Percentiles rank a stretch among this genome's conserved stretches.
Conservation (phyloP, 92 coral and sea anemone species). For the Zoanthus sociatus region DNA sequence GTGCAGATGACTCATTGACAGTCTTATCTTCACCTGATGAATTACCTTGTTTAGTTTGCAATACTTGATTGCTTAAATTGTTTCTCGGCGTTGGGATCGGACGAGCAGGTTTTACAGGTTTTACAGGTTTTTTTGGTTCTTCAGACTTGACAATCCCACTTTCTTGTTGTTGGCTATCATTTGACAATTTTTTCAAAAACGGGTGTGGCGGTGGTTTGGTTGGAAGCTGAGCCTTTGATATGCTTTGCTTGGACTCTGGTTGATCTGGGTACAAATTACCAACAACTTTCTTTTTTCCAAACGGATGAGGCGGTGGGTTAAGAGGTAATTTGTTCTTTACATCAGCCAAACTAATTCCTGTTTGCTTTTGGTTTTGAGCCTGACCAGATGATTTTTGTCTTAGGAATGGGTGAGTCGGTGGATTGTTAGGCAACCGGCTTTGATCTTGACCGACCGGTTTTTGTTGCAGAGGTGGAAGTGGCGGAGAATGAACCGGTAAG, state of each 20-base stretch:
- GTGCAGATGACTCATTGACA: background rate
- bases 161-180: background rate
- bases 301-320: constrained; percentile 15
- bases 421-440: constrained; percentile 8
- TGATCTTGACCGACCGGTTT: background rate
- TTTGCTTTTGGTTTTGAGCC: background rate
- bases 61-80: constrained; percentile 2
- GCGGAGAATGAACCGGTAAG: background rate
- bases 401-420: constrained; percentile 28
- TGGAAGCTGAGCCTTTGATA: constrained; percentile 7
- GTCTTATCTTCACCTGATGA: background rate
- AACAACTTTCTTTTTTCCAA: constrained; percentile 10
- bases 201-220: background rate
- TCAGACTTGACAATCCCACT: too few relatives aligned
- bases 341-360: background rate
- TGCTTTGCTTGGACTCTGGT: background rate
- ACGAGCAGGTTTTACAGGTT: constrained; percentile 9
- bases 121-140: constrained; percentile 4
- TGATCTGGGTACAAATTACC: background rate
- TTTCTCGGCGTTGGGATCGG: constrained; percentile 5
- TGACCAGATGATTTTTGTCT: constrained; percentile 7
- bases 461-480: background rate
- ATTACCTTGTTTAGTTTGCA: background rate
- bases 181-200: constrained; percentile 1
- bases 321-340: constrained; percentile 1